Conservation (phyloP, 1,140 invertebrate genomes). For the Cheumatopsyche charites region DNA sequence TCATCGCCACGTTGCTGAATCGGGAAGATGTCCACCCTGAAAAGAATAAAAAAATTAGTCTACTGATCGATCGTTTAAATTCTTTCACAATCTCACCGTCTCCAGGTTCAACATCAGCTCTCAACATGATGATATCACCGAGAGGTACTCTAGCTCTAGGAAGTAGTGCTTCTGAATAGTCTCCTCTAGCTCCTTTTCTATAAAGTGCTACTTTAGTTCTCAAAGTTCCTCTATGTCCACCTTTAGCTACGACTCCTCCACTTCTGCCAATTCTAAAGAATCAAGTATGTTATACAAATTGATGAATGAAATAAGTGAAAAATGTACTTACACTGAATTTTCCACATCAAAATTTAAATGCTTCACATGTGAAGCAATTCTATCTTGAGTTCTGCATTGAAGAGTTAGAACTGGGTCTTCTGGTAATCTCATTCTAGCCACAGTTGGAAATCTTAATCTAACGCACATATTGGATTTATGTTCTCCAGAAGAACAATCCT, state of each 20-base stretch:
- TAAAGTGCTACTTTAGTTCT: slow-evolving; percentile 66
- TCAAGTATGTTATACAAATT: neutral
- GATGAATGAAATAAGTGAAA: neutral
- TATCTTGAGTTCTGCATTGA: slow-evolving; percentile 67
- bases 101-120: slow-evolving; percentile 64
- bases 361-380: slow-evolving; percentile 64
- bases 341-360: slow-evolving; percentile 57
- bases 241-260: slow-evolving; percentile 58
- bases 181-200: slow-evolving; percentile 58
- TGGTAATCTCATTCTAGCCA: slow-evolving; percentile 65
- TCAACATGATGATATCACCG: slow-evolving; percentile 70
- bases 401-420: slow-evolving; percentile 68
- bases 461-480: slow-evolving; percentile 58
- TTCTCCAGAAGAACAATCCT: slow-evolving; percentile 39
- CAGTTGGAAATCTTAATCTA: slow-evolving; percentile 65
- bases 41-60: slow-evolving; percentile 39
- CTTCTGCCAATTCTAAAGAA: slow-evolving; percentile 54
- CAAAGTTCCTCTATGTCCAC: slow-evolving; percentile 65
- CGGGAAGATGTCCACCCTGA: slow-evolving; percentile 66
- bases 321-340: slow-evolving; percentile 54
- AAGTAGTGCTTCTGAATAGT: slow-evolving; percentile 63
- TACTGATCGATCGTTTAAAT: too few species aligned
- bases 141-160: slow-evolving; percentile 64
- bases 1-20: slow-evolving; percentile 54
- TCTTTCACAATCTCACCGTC: slow-evolving; percentile 61